Evolutionary conservation across 2,888 invertebrate genomes (phyloP).

Genomic region (Sarcophaga subvicina): DNA sequence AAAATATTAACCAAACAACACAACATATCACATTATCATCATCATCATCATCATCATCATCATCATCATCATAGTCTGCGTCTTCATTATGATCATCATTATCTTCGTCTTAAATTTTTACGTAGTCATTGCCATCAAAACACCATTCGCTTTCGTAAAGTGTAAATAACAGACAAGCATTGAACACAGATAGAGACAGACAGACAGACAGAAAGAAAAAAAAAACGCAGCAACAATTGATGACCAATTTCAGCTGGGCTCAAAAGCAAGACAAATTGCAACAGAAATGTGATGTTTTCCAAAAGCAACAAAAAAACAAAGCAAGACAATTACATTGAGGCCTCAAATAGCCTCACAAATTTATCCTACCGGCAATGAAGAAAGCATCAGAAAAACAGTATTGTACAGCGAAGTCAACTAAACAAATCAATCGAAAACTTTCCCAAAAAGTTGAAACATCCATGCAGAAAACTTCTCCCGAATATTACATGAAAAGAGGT

Average conservation of each 20-base stretch:
- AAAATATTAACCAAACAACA: neutral
- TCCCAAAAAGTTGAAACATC: no score
- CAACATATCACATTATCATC: neutral
- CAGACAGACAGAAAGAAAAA: neutral
- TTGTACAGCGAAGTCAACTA: no score
- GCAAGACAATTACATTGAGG: no score
- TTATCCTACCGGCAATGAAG: no score
- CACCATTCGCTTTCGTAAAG: slow-evolving; percentile 43
- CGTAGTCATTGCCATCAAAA: neutral
- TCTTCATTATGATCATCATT: neutral
- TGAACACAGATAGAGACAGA: slow-evolving; percentile 4
- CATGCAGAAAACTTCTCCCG: no score
- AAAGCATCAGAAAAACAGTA: no score
- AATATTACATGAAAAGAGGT: no score
- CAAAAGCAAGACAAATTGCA: slow-evolving; percentile 49
- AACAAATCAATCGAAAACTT: no score
- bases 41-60: neutral
- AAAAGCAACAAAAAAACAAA: no score
- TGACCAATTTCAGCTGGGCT: slow-evolving; percentile 31
- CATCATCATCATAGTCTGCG: neutral
- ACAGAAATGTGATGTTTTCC: slow-evolving; percentile 26
- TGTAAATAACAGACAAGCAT: slow-evolving; percentile 17
- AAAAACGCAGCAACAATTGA: neutral
- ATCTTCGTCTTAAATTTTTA: neutral
- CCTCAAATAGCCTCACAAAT: no score